phyloP scores from a whole-genome alignment of 2,797 vertebrate species.

The Arnoldichthys spilopterus region DNA sequence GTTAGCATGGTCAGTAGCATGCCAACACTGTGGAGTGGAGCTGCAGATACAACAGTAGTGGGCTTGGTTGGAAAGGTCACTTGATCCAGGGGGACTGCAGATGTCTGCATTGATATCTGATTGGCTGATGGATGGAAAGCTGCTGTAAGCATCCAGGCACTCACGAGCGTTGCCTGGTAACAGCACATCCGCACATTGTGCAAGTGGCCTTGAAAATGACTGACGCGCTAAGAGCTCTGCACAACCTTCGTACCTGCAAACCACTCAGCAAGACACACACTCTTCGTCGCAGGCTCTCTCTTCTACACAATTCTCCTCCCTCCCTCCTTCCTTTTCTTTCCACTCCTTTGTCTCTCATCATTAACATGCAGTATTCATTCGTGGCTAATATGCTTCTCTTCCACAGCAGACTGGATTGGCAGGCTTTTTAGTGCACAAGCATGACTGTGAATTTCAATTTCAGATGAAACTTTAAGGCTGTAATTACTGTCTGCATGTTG shows the following conservation, averaged over 20 bases:
- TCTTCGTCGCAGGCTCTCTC: not conserved
- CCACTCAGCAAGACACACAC: not conserved
- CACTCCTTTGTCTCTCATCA: constrained; percentile 3
- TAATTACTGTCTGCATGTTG: constrained; percentile 6
- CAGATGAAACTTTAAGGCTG: not conserved
- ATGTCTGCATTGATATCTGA: constrained; percentile 58
- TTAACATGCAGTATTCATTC: constrained; percentile 32
- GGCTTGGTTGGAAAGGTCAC: constrained; percentile 49
- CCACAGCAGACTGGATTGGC: not conserved
- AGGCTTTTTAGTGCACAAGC: not conserved
- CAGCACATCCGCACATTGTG: constrained; percentile 72
- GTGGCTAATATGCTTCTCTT: constrained; percentile 10
- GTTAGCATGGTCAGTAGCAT: not conserved
- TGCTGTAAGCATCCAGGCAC: constrained; percentile 56
- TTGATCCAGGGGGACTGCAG: constrained; percentile 47
- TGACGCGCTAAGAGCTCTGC: constrained; percentile 75
- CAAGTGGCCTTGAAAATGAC: constrained; percentile 81
- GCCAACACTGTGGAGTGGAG: not conserved
- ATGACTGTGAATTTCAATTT: constrained; percentile 26
- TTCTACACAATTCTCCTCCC: constrained; percentile 6
- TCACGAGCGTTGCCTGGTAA: constrained; percentile 79
- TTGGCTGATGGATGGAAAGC: constrained; percentile 74
- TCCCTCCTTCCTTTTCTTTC: not conserved
- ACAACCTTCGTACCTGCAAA: constrained; percentile 62
- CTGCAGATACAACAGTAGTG: constrained; percentile 10